Conservation (phyloP, 2,888 invertebrate species). For the Folsomia manolachei region DNA sequence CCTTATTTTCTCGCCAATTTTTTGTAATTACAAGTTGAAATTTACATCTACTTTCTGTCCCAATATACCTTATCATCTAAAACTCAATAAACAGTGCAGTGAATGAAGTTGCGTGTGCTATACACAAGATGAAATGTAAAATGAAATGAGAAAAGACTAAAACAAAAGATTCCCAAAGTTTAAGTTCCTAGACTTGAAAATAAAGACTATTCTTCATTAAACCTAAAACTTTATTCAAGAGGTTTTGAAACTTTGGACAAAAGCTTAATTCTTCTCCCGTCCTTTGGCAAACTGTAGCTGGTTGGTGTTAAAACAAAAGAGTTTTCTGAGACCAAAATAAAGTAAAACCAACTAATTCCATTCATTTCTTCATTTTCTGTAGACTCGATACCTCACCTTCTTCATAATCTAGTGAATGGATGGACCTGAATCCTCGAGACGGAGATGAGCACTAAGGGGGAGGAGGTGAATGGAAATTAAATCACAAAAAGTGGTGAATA, state of each 20-base stretch:
- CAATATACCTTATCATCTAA: too few relatives aligned
- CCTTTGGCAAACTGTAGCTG: too few relatives aligned
- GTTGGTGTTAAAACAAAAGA: neutral
- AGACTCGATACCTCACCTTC: neutral
- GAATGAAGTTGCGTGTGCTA: too few relatives aligned
- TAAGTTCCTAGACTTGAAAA: neutral
- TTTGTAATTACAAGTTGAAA: too few relatives aligned
- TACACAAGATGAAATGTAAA: too few relatives aligned
- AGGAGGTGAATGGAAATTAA: conserved; percentile 24
- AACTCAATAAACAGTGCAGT: too few relatives aligned
- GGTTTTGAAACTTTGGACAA: neutral
- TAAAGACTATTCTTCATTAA: conserved; percentile 4
- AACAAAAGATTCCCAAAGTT: neutral
- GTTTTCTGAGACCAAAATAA: neutral
- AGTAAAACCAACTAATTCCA: neutral
- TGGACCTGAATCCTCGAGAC: conserved; percentile 32
- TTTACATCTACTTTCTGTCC: too few relatives aligned
- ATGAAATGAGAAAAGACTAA: conserved; percentile 14
- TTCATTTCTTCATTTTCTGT: neutral
- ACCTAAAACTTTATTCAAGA: neutral
- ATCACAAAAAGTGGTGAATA: neutral
- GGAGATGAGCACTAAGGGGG: conserved; percentile 29
- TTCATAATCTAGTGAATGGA: neutral
- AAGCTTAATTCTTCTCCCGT: neutral
- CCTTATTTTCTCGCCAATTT: too few relatives aligned